phyloP scores from a whole-genome alignment of 53 echinoderm and acorn worm genomes.

The Zoroaster sp. region DNA sequence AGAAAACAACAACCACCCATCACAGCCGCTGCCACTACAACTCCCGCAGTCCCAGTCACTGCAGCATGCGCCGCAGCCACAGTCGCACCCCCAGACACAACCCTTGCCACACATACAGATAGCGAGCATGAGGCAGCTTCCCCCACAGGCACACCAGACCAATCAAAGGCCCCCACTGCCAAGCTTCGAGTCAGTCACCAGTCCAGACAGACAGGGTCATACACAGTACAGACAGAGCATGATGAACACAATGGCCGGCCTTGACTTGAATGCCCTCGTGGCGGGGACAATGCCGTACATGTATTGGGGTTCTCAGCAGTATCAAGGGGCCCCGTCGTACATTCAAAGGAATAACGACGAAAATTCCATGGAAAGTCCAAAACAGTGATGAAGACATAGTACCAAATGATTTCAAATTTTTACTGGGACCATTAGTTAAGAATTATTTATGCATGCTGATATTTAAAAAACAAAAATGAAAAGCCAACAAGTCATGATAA shows the following conservation, averaged over 20 bases:
- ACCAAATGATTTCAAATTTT: background rate
- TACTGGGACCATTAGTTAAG: background rate
- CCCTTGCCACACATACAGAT: conserved; percentile 48
- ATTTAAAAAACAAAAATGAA: background rate
- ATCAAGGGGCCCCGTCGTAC: conserved; percentile 27
- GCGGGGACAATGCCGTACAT: conserved; percentile 45
- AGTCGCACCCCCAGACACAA: conserved; percentile 32
- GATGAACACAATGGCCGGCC: conserved; percentile 37
- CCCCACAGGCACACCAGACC: conserved; percentile 35
- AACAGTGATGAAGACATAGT: conserved; percentile 2
- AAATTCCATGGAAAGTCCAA: conserved; percentile 25
- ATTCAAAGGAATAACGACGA: conserved; percentile 36
- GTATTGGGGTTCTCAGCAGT: conserved; percentile 56
- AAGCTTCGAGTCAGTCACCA: conserved; percentile 32
- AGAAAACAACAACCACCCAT: conserved; percentile 9
- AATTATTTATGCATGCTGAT: conserved; percentile 39
- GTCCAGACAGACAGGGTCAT: conserved; percentile 29
- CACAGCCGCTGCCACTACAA: conserved; percentile 42
- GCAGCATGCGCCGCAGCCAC: conserved; percentile 25
- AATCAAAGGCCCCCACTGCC: conserved; percentile 33
- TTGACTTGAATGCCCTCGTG: conserved; percentile 33
- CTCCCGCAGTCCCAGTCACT: conserved; percentile 34
- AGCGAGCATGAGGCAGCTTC: conserved; percentile 33
- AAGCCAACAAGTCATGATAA: background rate
- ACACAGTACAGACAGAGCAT: conserved; percentile 31